A percentile compares a stretch with the other conserved stretches of the same genome.
Evolutionary conservation across 2,113 vertebrate species (phyloP).

Genomic region (Galemys pyrenaicus): DNA sequence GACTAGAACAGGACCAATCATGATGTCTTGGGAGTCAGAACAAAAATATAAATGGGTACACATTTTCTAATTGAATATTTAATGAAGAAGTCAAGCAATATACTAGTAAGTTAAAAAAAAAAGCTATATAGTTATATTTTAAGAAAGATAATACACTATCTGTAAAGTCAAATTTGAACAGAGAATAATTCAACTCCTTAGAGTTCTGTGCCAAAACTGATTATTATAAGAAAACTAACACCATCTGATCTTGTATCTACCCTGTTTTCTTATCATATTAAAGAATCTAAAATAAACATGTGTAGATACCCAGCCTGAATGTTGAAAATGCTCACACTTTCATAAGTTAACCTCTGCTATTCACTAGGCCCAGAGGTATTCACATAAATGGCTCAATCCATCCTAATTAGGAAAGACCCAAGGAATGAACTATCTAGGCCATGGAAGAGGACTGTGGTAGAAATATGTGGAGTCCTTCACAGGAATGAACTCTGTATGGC

Average conservation of each 20-base stretch:
- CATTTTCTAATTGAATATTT: neutral
- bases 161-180: neutral
- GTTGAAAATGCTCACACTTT: neutral
- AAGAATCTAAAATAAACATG: neutral
- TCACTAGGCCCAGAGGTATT: neutral
- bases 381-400: neutral
- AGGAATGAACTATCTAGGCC: neutral
- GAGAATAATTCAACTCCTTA: neutral
- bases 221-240: neutral
- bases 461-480: neutral
- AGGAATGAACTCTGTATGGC: neutral
- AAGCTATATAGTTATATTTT: neutral
- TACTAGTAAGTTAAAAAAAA: neutral
- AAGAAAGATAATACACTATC: neutral
- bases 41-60: neutral
- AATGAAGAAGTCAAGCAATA: neutral
- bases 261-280: neutral
- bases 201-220: neutral
- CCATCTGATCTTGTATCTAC: rapidly evolving
- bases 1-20: neutral
- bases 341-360: neutral
- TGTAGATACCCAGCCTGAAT: neutral
- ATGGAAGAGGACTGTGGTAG: rapidly evolving
- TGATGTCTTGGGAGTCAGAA: neutral
- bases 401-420: neutral